Evolutionary conservation across 2,797 vertebrate genomes (phyloP), one percentile per base, ranked within the genome.

Genomic region (Gadopsis bispinosus): DNA sequence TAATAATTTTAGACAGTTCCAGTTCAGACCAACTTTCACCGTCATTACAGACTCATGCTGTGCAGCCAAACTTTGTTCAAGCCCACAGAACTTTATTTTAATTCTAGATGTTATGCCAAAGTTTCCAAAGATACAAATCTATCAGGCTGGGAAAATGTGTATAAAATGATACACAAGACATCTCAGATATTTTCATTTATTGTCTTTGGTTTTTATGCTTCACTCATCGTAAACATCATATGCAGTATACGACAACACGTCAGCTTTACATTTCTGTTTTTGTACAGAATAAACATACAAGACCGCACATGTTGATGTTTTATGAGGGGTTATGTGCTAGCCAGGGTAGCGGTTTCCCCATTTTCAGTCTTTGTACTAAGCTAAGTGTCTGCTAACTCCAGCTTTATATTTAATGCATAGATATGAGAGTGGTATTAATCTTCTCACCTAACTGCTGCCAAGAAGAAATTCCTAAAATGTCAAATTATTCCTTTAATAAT

Each of bases 1-100:
- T 58, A 51, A 76, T 66, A 3, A 82, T 47, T 81, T 79, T 22
- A 53, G 75, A 66, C 16, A 56, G 11, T 20, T 5, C 13, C 14
- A 33, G 20, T 54, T 67, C 48, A 45, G 70, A 72, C 13, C 48
- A 48, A 55, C 60, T 68, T 64, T 72, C 9, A 60, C 20, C 60
- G 53, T 41, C 20, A 13, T 33, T 50, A 47, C 26, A 67, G 47
- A 51, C 3, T 19, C 58, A 39, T n/a, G 22, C 37, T 61, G 69
- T 26, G 22, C 48, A 35, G 50, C 26, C 58, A 77, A 39, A 51
- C 54, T 51, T 66, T 47, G 41, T 45, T 35, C 35, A 72, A 71
- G 71, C 20, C 45, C 47, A 62, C 43, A 47, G 1, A 50, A 20
- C 13, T 22, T 64, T 20, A 63, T 48, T 61, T 71, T 9, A 59